Percentiles rank a stretch among this genome's conserved stretches.
Evolutionary conservation across 2,113 vertebrate genomes (phyloP).

Genomic region (Lepus europaeus): DNA sequence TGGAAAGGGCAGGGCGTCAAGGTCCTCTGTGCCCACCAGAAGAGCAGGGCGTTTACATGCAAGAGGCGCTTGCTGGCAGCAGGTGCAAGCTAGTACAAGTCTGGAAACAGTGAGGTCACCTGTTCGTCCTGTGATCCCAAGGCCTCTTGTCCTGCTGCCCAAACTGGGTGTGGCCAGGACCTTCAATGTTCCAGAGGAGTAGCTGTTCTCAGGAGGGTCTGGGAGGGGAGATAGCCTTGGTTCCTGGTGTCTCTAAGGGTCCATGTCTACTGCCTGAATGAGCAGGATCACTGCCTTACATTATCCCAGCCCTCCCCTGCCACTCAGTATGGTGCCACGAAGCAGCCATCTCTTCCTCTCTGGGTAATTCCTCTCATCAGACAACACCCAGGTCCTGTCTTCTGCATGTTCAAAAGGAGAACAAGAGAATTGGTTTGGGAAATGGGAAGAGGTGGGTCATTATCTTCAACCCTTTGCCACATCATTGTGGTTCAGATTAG

Average conservation of each 20-base stretch:
- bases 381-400: neutral
- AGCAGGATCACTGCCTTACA: neutral
- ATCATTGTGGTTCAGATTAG: neutral
- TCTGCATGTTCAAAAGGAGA: neutral
- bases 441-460: neutral
- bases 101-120: neutral
- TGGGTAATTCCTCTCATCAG: neutral
- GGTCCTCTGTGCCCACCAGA: neutral
- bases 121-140: neutral
- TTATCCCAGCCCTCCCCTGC: neutral
- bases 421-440: too few species aligned
- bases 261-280: neutral
- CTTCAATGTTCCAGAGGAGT: neutral
- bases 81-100: neutral
- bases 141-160: neutral
- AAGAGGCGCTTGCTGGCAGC: neutral
- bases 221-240: neutral
- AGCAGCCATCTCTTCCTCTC: neutral
- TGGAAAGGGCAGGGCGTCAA: too few species aligned
- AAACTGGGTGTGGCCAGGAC: rapidly evolving
- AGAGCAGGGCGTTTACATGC: neutral
- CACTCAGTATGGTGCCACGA: neutral
- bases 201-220: neutral
- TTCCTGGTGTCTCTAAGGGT: neutral
- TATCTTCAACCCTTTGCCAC: neutral